A percentile compares a stretch with the other conserved stretches of the same genome.
Conservation (phyloP, 2,113 vertebrate species). For the Bostrychus sinensis region DNA sequence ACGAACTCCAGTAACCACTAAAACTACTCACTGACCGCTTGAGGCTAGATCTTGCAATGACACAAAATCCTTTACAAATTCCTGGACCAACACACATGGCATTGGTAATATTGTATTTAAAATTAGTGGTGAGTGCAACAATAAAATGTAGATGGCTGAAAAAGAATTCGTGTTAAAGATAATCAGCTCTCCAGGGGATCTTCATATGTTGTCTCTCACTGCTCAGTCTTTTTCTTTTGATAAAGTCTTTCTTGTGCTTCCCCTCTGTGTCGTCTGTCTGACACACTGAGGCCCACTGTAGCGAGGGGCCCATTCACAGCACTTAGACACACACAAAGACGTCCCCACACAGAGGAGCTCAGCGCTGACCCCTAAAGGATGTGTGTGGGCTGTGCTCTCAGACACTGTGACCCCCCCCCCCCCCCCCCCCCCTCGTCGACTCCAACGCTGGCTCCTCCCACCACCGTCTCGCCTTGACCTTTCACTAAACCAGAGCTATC, state of each 20-base stretch:
- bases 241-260: constrained; percentile 42
- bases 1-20: background rate
- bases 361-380: constrained; percentile 75
- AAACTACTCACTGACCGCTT: too few relatives aligned
- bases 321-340: constrained; percentile 68
- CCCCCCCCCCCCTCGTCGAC: constrained; percentile 47
- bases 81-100: too few relatives aligned
- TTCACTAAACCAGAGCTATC: constrained; percentile 50
- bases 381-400: constrained; percentile 75
- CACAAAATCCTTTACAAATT: too few relatives aligned
- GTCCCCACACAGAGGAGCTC: constrained; percentile 59
- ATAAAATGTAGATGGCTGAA: too few relatives aligned
- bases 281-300: constrained; percentile 59
- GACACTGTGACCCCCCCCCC: constrained; percentile 54
- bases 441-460: constrained; percentile 45
- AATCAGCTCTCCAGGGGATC: background rate
- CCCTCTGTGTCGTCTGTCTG: constrained; percentile 26
- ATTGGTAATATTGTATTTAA: too few relatives aligned
- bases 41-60: too few relatives aligned
- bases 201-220: constrained; percentile 18
- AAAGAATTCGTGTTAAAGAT: background rate
- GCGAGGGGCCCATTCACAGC: constrained; percentile 67
- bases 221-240: constrained; percentile 47
- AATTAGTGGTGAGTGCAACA: too few relatives aligned
- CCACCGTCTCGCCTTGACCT: constrained; percentile 51